phyloP scores from a whole-genome alignment of 2,888 invertebrate genomes.

The Sepiola atlantica region DNA sequence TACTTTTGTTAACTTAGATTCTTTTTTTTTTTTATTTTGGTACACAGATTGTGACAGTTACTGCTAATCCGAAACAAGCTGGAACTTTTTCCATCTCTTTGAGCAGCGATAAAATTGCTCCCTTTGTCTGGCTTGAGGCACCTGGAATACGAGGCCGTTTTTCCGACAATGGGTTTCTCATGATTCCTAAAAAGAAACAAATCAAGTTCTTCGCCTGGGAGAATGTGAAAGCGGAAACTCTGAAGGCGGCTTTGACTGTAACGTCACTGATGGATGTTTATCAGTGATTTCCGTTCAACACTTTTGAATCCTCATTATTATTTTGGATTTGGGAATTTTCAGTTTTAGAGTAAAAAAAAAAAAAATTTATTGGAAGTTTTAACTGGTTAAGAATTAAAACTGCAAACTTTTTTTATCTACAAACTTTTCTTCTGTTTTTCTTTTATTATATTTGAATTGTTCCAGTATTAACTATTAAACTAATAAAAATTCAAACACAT shows the following conservation, averaged over 20 bases:
- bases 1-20: neutral
- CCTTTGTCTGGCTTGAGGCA: slow-evolving; percentile 74
- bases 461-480: neutral
- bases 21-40: neutral
- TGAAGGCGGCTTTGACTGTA: slow-evolving; percentile 56
- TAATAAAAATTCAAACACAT: neutral
- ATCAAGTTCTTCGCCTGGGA: slow-evolving; percentile 63
- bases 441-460: neutral
- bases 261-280: slow-evolving; percentile 63
- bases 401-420: neutral
- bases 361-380: neutral
- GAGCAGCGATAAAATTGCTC: slow-evolving; percentile 63
- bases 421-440: too few relatives aligned
- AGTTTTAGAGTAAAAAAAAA: neutral
- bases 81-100: slow-evolving; percentile 59
- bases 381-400: neutral
- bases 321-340: neutral
- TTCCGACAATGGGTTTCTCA: slow-evolving; percentile 84
- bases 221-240: slow-evolving; percentile 50
- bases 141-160: slow-evolving; percentile 79
- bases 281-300: slow-evolving; percentile 43
- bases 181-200: slow-evolving; percentile 64
- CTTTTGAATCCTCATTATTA: neutral
- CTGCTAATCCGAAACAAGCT: neutral
- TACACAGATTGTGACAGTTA: neutral